Conservation (phyloP, 2,888 invertebrate species). For the Sphaerophoria taeniata region DNA sequence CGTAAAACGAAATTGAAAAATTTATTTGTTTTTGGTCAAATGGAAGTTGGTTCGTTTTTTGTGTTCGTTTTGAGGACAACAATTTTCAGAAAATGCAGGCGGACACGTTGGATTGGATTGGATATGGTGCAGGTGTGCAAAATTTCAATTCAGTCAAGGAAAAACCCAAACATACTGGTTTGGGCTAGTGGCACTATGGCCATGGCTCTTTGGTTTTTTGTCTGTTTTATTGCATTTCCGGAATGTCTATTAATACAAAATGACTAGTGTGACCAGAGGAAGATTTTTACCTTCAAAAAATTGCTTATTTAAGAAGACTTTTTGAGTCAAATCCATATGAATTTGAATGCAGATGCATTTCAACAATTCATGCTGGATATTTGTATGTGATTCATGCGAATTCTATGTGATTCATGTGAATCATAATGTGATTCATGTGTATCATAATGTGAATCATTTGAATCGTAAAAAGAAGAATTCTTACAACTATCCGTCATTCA, state of each 20-base stretch:
- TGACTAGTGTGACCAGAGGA: conserved; percentile 12
- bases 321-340: no score
- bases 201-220: conserved; percentile 46
- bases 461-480: no score
- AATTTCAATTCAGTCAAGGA: conserved; percentile 39
- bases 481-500: no score
- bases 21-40: conserved; percentile 15
- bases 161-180: conserved; percentile 41
- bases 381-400: no score
- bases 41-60: conserved; percentile 23
- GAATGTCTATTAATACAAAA: conserved; percentile 32
- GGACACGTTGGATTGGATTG: conserved; percentile 53
- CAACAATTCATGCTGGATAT: no score
- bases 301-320: neutral
- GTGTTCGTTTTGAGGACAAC: conserved; percentile 25
- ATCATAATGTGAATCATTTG: no score
- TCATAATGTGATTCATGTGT: no score
- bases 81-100: conserved; percentile 51
- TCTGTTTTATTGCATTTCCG: conserved; percentile 51
- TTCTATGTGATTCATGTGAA: no score
- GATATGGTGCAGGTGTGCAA: conserved; percentile 66
- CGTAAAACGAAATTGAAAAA: conserved; percentile 17
- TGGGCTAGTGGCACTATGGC: conserved; percentile 44
- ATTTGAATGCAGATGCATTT: no score
- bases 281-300: neutral